A percentile compares a stretch with the other conserved stretches of the same genome.
Conservation (phyloP, 2,888 invertebrate species). For the Caenorhabditis angaria region DNA sequence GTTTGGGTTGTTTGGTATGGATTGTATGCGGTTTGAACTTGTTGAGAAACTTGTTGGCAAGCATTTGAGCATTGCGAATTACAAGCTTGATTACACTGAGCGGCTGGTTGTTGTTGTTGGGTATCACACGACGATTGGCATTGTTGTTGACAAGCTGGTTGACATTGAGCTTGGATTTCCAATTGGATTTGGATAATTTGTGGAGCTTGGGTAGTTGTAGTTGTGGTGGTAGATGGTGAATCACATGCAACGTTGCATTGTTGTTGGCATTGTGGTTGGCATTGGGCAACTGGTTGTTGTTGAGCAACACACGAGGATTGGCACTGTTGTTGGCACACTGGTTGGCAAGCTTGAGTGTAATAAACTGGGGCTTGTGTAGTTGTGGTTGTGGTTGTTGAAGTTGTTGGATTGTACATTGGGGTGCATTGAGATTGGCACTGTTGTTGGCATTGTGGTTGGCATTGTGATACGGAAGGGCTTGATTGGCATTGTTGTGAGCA, state of each 20-base stretch:
- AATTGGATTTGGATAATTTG: constrained; percentile 39
- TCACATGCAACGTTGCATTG: constrained; percentile 23
- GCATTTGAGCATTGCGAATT: constrained; percentile 37
- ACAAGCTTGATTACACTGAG: constrained; percentile 45
- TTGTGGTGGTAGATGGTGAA: constrained; percentile 19
- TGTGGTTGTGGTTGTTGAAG: constrained; percentile 34
- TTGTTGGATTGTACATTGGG: constrained; percentile 30
- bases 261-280: constrained; percentile 46
- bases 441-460: constrained; percentile 50
- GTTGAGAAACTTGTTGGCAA: constrained; percentile 40
- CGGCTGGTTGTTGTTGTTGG: constrained; percentile 52
- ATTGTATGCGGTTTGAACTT: background rate
- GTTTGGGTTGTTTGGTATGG: background rate
- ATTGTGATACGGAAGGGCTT: constrained; percentile 30
- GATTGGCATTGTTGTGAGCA: constrained; percentile 41
- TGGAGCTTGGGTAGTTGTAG: constrained; percentile 36
- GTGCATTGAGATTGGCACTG: constrained; percentile 41
- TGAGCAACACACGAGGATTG: constrained; percentile 24
- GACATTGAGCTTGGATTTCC: constrained; percentile 30
- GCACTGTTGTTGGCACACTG: constrained; percentile 38
- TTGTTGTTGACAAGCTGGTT: constrained; percentile 42
- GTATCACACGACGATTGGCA: constrained; percentile 48
- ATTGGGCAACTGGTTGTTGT: constrained; percentile 43
- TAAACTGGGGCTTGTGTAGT: constrained; percentile 28
- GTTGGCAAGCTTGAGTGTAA: constrained; percentile 16